Evolutionary conservation across 1,140 invertebrate species (phyloP), one percentile per base, ranked within the genome.

Genomic region (Rhynchophorus ferrugineus): DNA sequence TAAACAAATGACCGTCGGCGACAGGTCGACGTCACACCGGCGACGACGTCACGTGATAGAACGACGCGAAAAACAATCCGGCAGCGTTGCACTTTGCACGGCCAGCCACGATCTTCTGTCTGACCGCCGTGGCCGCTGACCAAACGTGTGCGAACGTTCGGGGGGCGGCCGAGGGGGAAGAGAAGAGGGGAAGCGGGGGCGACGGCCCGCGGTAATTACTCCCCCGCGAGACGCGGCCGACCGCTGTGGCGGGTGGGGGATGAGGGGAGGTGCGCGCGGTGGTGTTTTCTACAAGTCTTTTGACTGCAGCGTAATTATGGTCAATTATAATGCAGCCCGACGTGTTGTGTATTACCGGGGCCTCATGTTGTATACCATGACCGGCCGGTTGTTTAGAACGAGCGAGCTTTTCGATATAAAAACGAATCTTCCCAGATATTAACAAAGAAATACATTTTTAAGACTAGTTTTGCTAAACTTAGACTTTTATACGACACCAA

Each of bases 91-190:
- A 54, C 34, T 47, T 47, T 54, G 52, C 52, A 54, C 52, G 52
- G 52, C 39, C 34, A 36, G 38, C 52, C 52, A 39, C 37, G 52
- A 54, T 49, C 36, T 34, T 47, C 52, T 54, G 52, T 54, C 45
- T 54, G 52, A 54, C 52, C 52, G 44, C 44, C 29, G 41, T 38
- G 44, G 24, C 52, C n/a, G 45, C 52, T 54, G 52, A 54, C 52
- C 52, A 48, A 54, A 24, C 33, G 20, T 33, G 36, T 37, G n/a
- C 20, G 45, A 44, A 22, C n/a, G 8, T 37, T 17, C 22, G 45
- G 52, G 36, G n/a, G 8, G 50, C 34, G 18, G 19, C 44, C 44
- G 24, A 22, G 14, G 37, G 44, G 51, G 34, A 20, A 33, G 9
- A 2, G 39, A n/a, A n/a, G 47, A 17, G 14, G 35, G n/a, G n/a